Evolutionary conservation across 2,888 invertebrate genomes (phyloP).

Genomic region (Hydrotaea diabolus): DNA sequence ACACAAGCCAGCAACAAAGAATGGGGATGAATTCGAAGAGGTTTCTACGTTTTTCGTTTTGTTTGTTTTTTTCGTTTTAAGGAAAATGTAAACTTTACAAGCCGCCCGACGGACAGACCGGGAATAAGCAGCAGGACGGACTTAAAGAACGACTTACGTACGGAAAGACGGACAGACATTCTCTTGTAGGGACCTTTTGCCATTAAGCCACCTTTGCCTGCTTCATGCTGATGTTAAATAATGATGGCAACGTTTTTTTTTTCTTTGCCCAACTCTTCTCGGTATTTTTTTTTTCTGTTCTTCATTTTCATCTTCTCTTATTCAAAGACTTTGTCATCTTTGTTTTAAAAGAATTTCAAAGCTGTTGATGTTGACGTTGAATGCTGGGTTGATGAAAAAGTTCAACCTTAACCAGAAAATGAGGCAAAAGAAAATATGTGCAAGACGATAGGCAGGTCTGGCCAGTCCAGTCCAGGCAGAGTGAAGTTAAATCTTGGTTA

Average conservation of each 20-base stretch:
- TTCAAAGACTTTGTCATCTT: slow-evolving; percentile 50
- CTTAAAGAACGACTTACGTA: neutral
- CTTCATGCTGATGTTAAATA: neutral
- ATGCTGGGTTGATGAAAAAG: neutral
- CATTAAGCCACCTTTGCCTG: neutral
- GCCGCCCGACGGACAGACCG: neutral
- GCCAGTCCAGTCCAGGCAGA: too few species aligned
- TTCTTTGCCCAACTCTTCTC: neutral
- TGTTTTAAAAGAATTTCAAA: slow-evolving; percentile 44
- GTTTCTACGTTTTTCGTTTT: too few species aligned
- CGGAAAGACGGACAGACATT: neutral
- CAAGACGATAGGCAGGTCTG: too few species aligned
- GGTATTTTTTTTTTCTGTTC: neutral
- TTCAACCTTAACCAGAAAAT: neutral
- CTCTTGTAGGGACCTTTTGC: neutral
- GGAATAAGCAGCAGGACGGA: neutral
- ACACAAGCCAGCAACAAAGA: neutral
- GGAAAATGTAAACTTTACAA: neutral
- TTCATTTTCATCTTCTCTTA: slow-evolving; percentile 1
- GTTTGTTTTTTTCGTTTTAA: neutral
- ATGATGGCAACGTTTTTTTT: slow-evolving; percentile 14
- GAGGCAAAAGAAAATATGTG: neutral
- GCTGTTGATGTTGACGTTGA: slow-evolving; percentile 22
- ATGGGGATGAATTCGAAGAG: neutral
- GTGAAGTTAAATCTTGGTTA: neutral